Evolutionary conservation across 2,113 vertebrate species (phyloP).

Genomic region (Zosterops lateralis): DNA sequence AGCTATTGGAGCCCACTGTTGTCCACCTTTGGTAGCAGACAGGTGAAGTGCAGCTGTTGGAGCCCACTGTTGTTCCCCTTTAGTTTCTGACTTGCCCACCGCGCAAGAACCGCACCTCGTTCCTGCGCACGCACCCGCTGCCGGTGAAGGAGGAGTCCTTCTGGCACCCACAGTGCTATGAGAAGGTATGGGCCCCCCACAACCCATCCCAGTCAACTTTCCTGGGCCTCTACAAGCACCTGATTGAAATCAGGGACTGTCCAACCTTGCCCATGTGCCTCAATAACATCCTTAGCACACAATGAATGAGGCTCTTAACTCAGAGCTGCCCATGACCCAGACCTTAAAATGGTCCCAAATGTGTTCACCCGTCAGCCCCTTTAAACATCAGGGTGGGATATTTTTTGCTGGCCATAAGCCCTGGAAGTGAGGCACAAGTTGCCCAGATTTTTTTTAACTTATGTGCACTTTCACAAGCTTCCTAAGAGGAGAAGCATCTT

Average conservation of each 20-base stretch:
- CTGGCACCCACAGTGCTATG: slow-evolving; percentile 76
- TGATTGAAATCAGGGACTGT: accelerated
- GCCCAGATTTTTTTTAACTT: not conserved
- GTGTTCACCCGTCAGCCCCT: not conserved
- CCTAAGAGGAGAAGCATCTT: not conserved
- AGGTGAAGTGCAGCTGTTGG: not conserved
- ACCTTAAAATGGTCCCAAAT: not conserved
- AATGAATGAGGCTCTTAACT: not conserved
- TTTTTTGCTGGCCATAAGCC: not conserved
- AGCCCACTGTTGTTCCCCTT: not conserved
- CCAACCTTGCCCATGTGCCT: not conserved
- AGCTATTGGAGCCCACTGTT: not conserved
- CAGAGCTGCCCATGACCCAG: not conserved
- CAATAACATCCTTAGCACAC: not conserved
- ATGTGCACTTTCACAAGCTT: not conserved
- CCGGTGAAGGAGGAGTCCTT: slow-evolving; percentile 57
- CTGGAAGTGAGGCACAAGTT: not conserved
- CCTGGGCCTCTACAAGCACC: not conserved
- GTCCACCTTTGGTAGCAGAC: not conserved
- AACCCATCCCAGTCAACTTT: accelerated
- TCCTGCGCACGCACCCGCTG: slow-evolving; percentile 71
- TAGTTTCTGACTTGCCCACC: not conserved
- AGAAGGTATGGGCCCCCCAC: slow-evolving; percentile 70
- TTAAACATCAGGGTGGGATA: not conserved
- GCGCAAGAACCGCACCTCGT: slow-evolving; percentile 75